A percentile compares a stretch with the other conserved stretches of the same genome.
These are phyloP conservation scores for Psophia crepitans DNA, from an alignment of 2,113 vertebrate species.

Conservation along the genomic window DNA sequence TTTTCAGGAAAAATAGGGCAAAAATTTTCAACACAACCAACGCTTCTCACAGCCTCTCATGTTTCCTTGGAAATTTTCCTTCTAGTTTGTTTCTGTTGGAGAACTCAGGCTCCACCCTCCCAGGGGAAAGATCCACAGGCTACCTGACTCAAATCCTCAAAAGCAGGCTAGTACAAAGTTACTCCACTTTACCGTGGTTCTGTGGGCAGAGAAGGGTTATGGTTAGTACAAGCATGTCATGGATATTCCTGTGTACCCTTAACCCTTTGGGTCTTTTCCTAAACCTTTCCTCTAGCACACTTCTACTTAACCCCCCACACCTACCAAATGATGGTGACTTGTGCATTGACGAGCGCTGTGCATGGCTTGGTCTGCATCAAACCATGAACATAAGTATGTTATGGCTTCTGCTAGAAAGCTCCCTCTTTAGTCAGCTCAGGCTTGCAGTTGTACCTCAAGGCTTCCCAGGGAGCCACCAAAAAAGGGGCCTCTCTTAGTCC, in stretches of 20 bases:
- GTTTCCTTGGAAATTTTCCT: conserved; percentile 45
- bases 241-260: not conserved
- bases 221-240: not conserved
- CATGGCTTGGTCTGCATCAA: not conserved
- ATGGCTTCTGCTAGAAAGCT: not conserved
- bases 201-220: not conserved
- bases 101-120: not conserved
- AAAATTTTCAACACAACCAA: conserved; percentile 9
- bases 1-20: conserved; percentile 35
- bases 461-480: not conserved
- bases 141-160: conserved; percentile 5
- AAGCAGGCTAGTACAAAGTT: not conserved
- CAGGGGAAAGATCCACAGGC: not conserved
- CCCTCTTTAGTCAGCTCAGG: not conserved
- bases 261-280: not conserved
- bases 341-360: not conserved
- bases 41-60: conserved; percentile 30
- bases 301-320: not conserved
- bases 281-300: not conserved
- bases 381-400: not conserved
- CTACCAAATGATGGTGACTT: not conserved
- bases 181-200: not conserved
- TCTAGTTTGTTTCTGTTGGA: conserved; percentile 44
- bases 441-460: not conserved
- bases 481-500: not conserved